phyloP scores from a whole-genome alignment of 1,140 invertebrate species.

The Mizuhopecten yessoensis region DNA sequence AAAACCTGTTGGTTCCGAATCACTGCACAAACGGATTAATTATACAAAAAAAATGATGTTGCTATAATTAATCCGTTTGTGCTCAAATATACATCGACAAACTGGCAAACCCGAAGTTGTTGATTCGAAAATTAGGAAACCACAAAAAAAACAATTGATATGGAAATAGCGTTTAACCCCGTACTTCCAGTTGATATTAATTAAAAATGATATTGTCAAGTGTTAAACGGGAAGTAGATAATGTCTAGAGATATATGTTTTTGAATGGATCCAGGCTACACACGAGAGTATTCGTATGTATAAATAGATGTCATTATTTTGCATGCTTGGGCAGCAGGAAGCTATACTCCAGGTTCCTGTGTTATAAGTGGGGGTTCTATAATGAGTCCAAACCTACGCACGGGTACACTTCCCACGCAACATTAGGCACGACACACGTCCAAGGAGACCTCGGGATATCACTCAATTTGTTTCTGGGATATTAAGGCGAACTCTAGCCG shows the following conservation, averaged over 20 bases:
- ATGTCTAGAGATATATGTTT: neutral
- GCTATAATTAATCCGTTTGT: too few species aligned
- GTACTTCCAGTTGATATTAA: conserved; percentile 30
- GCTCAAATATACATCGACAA: neutral
- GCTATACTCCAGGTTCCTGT: conserved; percentile 15
- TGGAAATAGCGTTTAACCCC: neutral
- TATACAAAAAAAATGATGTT: too few species aligned
- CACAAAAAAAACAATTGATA: neutral
- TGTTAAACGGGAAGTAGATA: neutral
- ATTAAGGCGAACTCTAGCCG: neutral
- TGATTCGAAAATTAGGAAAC: neutral
- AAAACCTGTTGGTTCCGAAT: neutral
- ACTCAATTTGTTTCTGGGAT: neutral
- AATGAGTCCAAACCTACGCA: neutral
- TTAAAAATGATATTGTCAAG: conserved; percentile 13
- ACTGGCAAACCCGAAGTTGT: neutral
- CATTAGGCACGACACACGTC: neutral
- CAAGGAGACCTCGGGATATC: neutral
- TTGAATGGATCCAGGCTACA: neutral
- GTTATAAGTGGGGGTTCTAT: conserved; percentile 15
- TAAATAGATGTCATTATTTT: neutral
- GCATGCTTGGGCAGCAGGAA: neutral
- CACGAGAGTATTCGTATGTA: neutral
- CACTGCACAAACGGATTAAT: neutral
- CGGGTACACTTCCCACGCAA: neutral